Base-by-base conservation (phyloP, 2,113 vertebrate species). In the Lethenteron camtschaticum region DNA sequence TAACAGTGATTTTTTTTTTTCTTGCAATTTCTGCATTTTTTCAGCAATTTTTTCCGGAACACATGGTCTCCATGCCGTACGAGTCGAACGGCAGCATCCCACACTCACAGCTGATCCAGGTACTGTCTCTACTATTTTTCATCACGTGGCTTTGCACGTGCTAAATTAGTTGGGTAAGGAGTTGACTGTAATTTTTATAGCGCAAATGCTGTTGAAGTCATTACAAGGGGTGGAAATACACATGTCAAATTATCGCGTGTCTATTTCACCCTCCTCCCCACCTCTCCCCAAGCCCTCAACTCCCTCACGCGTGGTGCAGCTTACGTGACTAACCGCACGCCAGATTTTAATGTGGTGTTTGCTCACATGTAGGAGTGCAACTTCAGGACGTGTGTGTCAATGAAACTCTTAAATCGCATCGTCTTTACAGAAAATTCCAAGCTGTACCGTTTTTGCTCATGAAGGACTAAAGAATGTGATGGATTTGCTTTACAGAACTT, bases 21-120 rank as follows among this genome's bases (percentile, higher is more conserved):
- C 24, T 24, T 24, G 24, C 24, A 24, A 24, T 24, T 24, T 66
- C n/a, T 24, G 24, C 24, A 24, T 74, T 79, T 70, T 73, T 57
- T 63, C 76, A 99, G 92, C 88, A 87, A 73, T 99, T 96, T 82
- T 99, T 99, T 76, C 94, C 94, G 9, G 94, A 99, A 69, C 89
- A 95, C 75, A 96, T 99, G 90, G 86, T 96, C 66, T 83, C 86
- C 2, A 90, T 90, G 89, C 95, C 89, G 79, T 89, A 96, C 75
- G 89, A 89, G 77, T 82, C 86, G 68, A 90, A 92, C 56, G 86
- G 86, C 73, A 79, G 81, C 57, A 88, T 89, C 77, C 85, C 83
- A 73, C 87, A 87, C 56, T 87, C 85, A 73, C 92, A 96, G 75
- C 85, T 96, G 69, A 73, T 99, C 76, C 89, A 99, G 90, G 94